Base-by-base conservation (phyloP, 2,113 vertebrate species). In the Suricata suricatta region DNA sequence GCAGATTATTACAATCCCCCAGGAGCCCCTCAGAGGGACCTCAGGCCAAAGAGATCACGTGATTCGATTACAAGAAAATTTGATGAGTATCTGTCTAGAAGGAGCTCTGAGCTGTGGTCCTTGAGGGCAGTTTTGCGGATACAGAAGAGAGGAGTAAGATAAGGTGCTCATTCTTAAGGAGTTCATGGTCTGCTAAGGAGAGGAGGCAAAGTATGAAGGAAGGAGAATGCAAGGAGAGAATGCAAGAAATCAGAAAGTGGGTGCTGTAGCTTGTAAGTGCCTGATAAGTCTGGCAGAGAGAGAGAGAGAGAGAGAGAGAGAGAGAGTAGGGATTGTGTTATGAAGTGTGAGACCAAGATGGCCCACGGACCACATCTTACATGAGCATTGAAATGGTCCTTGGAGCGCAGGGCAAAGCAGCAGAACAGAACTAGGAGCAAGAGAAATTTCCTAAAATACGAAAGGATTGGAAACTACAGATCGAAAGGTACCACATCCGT, bases 51-150 rank as follows among this genome's bases (percentile, higher is more conserved):
- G 80, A 71, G 27, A 14, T 57, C 77, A 35, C 38, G 33, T 54
- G 68, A 94, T 90, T 90, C 76, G 64, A 79, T 95, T 82, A 57
- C 14, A 92, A 96, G 35, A 90, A 19, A 54, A 29, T 66, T 35
- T 35, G 60, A 19, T 35, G 72, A 76, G 2, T 74, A 54, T 76
- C 66, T 68, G 47, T 76, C 66, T 6, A 29, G 1, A 86, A 92
- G 79, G 71, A 82, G 13, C 77, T 77, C 15, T 41, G 93, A 89
- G 87, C 41, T 86, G 3, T 57, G 60, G 47, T 68, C 4, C 0
- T 1, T 38, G 93, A 44, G 44, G 35, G 31, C 19, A 9, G 27
- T 69, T n/a, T 90, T 0, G 50, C 19, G 27, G 19, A 23, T 12
- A 77, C 2, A 52, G 84, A 76, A 85, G 68, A 14, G 54, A 47